Evolutionary conservation across 1,140 invertebrate genomes (phyloP).

Genomic region (Pseudomyrmex sp.): DNA sequence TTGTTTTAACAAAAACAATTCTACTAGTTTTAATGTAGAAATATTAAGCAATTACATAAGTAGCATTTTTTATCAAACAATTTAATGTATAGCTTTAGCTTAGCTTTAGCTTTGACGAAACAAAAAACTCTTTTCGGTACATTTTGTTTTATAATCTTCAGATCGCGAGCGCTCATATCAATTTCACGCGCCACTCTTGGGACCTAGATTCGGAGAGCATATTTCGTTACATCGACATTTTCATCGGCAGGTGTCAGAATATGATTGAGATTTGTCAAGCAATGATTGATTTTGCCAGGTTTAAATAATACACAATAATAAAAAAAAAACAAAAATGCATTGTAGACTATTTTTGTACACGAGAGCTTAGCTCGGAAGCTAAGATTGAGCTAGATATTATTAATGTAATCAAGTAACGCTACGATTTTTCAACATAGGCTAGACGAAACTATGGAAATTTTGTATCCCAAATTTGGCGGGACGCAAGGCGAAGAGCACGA

Average conservation of each 20-base stretch:
- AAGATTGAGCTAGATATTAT: background rate
- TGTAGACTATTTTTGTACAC: background rate
- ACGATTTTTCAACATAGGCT: conserved; percentile 79
- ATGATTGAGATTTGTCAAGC: conserved; percentile 93
- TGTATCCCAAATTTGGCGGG: conserved; percentile 88
- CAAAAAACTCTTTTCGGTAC: conserved; percentile 19
- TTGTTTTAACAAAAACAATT: too few relatives aligned
- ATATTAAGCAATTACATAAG: background rate
- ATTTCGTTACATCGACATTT: conserved; percentile 94
- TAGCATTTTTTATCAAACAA: background rate
- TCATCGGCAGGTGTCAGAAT: conserved; percentile 93
- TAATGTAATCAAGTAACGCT: background rate
- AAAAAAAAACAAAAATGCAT: conserved; percentile 16
- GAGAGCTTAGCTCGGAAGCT: too few relatives aligned
- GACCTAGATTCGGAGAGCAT: conserved; percentile 91
- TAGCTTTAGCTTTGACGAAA: background rate
- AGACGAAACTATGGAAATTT: conserved; percentile 87
- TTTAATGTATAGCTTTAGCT: too few relatives aligned
- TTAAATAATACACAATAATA: conserved; percentile 45
- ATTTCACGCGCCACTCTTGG: conserved; percentile 87
- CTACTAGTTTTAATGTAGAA: too few relatives aligned
- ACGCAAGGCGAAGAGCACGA: conserved; percentile 90
- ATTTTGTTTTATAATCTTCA: conserved; percentile 62
- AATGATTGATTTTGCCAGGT: conserved; percentile 92
- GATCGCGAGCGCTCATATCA: conserved; percentile 81